Conservation (phyloP, 64 coral and sea anemone species). For the Montipora capricornis region DNA sequence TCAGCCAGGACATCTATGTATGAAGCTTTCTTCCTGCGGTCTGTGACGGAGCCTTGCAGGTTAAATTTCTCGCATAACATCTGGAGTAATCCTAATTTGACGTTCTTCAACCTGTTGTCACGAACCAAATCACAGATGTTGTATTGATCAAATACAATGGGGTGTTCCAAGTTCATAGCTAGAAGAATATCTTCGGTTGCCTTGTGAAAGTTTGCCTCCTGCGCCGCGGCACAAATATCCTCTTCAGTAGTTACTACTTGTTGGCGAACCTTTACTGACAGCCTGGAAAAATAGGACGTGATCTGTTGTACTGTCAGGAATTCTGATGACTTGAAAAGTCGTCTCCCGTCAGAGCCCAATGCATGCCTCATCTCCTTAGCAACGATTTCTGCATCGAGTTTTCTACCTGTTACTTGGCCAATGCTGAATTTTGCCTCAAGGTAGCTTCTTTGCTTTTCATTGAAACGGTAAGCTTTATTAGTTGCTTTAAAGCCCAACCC, state of each 20-base stretch:
- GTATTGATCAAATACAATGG: too few relatives aligned
- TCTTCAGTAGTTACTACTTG: slow-evolving; percentile 15
- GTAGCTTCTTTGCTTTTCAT: background rate
- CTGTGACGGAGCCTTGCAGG: too few relatives aligned
- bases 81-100: too few relatives aligned
- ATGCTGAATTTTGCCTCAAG: slow-evolving; percentile 39
- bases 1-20: too few relatives aligned
- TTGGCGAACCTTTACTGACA: slow-evolving; percentile 56
- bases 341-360: slow-evolving; percentile 3
- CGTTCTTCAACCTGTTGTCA: too few relatives aligned
- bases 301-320: slow-evolving; percentile 43
- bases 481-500: slow-evolving; percentile 58
- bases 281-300: slow-evolving; percentile 55
- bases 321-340: background rate
- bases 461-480: slow-evolving; percentile 31
- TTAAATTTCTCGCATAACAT: too few relatives aligned
- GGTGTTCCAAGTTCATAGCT: too few relatives aligned
- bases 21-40: too few relatives aligned
- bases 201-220: background rate
- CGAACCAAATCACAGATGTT: too few relatives aligned
- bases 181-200: too few relatives aligned
- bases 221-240: slow-evolving; percentile 14
- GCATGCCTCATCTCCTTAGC: background rate
- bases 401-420: slow-evolving; percentile 50
- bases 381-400: background rate